Evolutionary conservation across 2,113 vertebrate species (phyloP).

Genomic region (Cynopterus brachyotis): DNA sequence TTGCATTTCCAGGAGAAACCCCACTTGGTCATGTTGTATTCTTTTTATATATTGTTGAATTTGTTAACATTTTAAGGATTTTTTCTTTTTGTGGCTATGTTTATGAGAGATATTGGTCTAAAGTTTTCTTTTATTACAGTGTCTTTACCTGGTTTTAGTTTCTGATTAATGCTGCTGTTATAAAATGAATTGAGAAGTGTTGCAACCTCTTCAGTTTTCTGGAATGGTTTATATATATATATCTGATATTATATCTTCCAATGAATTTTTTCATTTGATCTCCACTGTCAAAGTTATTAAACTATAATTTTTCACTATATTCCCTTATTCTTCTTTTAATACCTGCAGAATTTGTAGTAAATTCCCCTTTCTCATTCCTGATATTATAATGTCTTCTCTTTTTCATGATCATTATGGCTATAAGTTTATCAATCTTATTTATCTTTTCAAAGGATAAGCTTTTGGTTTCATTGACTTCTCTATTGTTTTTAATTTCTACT

Average conservation of each 20-base stretch:
- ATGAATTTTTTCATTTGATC: background rate
- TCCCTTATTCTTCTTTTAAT: background rate
- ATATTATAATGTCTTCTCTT: background rate
- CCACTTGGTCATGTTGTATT: background rate
- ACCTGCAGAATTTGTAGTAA: background rate
- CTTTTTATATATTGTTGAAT: background rate
- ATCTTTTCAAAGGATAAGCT: background rate
- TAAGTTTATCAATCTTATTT: background rate
- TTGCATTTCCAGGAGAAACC: background rate
- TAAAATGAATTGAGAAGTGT: background rate
- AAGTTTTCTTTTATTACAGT: background rate
- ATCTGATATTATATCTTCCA: background rate
- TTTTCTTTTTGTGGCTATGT: background rate
- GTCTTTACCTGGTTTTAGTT: background rate
- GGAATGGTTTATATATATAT: background rate
- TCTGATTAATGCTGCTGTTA: background rate
- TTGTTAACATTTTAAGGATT: background rate
- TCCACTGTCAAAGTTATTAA: background rate
- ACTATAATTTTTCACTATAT: background rate
- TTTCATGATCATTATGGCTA: background rate
- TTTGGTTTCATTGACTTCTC: background rate
- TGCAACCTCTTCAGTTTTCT: background rate
- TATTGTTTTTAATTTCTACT: background rate
- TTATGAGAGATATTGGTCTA: background rate
- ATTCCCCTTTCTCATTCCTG: background rate